Evolutionary conservation across 2,888 invertebrate genomes (phyloP), one percentile per base, ranked within the genome.

Genomic region (Chrysolina americana): DNA sequence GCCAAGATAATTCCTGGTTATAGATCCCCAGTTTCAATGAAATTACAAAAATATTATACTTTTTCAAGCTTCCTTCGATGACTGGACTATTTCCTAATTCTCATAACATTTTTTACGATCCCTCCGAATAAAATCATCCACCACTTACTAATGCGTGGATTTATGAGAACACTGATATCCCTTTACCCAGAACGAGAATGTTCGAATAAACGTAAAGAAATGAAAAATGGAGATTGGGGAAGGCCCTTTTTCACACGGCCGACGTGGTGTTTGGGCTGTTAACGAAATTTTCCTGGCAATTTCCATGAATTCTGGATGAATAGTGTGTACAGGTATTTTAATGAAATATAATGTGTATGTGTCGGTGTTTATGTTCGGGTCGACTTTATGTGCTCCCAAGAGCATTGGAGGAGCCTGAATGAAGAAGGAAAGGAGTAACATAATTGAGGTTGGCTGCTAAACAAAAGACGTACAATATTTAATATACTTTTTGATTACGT

Each of bases 211-310:
- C 23, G 56, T 23, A 15, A 56, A 56, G 56, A 56, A 23, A 56
- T 56, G 56, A 56, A 56, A 56, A 23, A 56, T 56, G 56, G 56
- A 56, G 56, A 21, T 56, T 56, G 56, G 56, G 53, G 6, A 56
- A 56, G 23, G 56, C 56, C 3, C 56, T 23, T 56, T 56, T 56
- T 56, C 23, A 56, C 56, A 15, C 1, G 15, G 47, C n/a, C 47
- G 47, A 47, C 47, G 23, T 56, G 56, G 23, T 13, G n/a, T 56
- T 15, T 21, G 21, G 56, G 17, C 48, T 48, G 48, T 48, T 48
- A 48, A 48, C 48, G 48, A 17, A 9, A 48, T 48, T 48, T 48
- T 17, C 48, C n/a, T 48, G 21, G 15, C 56, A 23, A 56, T 21
- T 23, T 56, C 23, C 23, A 23, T 9, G 19, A 56, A 21, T 56